Base-by-base conservation (phyloP, 2,797 vertebrate species). In the Labeo calbasu region DNA sequence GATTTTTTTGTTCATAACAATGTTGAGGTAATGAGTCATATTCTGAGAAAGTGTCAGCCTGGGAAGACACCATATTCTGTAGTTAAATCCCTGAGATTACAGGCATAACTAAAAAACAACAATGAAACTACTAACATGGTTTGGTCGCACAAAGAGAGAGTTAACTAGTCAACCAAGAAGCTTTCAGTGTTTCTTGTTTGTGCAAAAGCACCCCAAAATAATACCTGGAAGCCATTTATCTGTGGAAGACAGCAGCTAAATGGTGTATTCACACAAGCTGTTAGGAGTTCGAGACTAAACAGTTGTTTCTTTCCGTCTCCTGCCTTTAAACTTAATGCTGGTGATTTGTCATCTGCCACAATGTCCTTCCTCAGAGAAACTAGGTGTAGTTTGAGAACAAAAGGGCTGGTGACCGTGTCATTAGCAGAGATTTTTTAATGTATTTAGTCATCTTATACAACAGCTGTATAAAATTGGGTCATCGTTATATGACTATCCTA, bases 301-400 rank as follows among this genome's bases (percentile, higher is more conserved):
- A 32, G 36, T 12, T 15, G 5, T 32, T 77, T 57, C 48, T 77
- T 63, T 15, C 3, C 0, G 15, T 55, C 19, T 79, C 48, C 57
- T 23, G 28, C 28, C 28, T 82, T 65, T 82, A 75, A 59, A 50
- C 55, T 32, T 36, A 32, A 82, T 21, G 23, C 17, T 77, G 23
- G 36, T 57, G 36, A 57, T 83, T 77, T 76, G 48, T 82, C 81
- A 76, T 66, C 50, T 57, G 50, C 50, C 81, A 77, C 50, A 83
- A n/a, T 69, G 63, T 68, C 63, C 17, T 76, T 83, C 81, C 36
- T 83, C 23, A 77, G n/a, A 68, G 36, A 77, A 83, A 68, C 21
- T 76, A 76, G 46, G 28, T 55, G 59, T 73, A 40, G 19, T 81
- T 72, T n/a, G 50, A 28, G n/a, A 66, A 57, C 57, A 76, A 66